Evolutionary conservation across 2,888 invertebrate species (phyloP).

Genomic region (Eutolmus rufibarbis): DNA sequence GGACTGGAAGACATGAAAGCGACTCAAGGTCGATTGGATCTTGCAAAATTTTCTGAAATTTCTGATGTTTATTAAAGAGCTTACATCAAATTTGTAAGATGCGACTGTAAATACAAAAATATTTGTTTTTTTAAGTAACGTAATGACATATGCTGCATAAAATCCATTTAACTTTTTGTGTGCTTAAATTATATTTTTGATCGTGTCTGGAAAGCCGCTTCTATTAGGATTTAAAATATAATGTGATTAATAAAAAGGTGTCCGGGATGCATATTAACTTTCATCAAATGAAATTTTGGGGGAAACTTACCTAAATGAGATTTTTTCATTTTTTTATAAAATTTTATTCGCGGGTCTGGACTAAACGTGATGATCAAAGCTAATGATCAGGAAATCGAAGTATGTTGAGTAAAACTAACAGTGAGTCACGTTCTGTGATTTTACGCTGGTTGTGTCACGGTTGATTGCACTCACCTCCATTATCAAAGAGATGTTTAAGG

Average conservation of each 20-base stretch:
- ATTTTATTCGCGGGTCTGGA: background rate
- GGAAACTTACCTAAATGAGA: background rate
- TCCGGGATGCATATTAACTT: background rate
- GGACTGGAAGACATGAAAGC: background rate
- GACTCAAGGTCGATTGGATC: conserved; percentile 2
- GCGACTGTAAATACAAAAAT: background rate
- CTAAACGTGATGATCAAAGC: background rate
- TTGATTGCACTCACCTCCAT: background rate
- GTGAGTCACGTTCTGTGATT: background rate
- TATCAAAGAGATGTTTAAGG: background rate
- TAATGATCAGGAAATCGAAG: background rate
- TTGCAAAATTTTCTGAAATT: background rate
- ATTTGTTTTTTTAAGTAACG: background rate
- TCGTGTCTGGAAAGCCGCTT: background rate
- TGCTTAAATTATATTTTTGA: background rate
- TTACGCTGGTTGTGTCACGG: background rate
- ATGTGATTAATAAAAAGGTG: background rate
- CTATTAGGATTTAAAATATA: background rate
- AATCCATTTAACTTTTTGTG: background rate
- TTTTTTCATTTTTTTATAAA: background rate
- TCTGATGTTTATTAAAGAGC: background rate
- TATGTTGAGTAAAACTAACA: background rate
- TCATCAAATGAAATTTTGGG: background rate
- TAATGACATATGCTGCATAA: background rate
- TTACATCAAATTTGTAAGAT: background rate